A percentile compares a stretch with the other conserved stretches of the same genome.
phyloP scores from a whole-genome alignment of 2,888 invertebrate genomes.

The Protodeltote pygarga region DNA sequence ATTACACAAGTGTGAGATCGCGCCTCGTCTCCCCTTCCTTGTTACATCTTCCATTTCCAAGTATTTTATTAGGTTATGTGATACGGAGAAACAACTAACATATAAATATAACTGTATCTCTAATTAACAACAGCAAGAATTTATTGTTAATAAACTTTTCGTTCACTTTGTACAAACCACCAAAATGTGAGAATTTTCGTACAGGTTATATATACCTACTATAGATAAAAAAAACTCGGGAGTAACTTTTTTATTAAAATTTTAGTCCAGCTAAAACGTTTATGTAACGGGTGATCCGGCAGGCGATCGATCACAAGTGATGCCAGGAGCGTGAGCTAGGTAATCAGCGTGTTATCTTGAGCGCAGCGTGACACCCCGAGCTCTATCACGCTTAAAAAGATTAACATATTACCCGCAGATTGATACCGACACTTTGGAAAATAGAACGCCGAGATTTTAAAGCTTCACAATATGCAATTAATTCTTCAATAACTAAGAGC shows the following conservation, averaged over 20 bases:
- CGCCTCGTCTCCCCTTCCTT: conserved; percentile 39
- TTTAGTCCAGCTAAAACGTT: conserved; percentile 17
- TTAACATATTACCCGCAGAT: conserved; percentile 70
- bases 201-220: too few species aligned
- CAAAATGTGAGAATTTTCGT: too few species aligned
- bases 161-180: too few species aligned
- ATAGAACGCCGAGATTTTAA: conserved; percentile 53
- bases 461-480: conserved; percentile 56
- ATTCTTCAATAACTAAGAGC: conserved; percentile 59
- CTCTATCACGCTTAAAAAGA: conserved; percentile 72
- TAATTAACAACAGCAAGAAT: too few species aligned
- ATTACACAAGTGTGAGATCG: conserved; percentile 55
- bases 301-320: conserved; percentile 61
- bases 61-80: conserved; percentile 33
- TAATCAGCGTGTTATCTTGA: conserved; percentile 64
- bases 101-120: too few species aligned
- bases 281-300: conserved; percentile 40
- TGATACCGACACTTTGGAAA: conserved; percentile 56
- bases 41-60: conserved; percentile 39
- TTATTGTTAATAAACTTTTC: too few species aligned
- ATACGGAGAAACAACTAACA: conserved; percentile 24
- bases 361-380: conserved; percentile 56
- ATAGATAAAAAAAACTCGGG: too few species aligned
- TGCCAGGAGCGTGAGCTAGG: conserved; percentile 47
- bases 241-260: conserved; percentile 22